Base-by-base conservation (phyloP, 2,113 vertebrate species). In the Dicerorhinus sumatrensis region DNA sequence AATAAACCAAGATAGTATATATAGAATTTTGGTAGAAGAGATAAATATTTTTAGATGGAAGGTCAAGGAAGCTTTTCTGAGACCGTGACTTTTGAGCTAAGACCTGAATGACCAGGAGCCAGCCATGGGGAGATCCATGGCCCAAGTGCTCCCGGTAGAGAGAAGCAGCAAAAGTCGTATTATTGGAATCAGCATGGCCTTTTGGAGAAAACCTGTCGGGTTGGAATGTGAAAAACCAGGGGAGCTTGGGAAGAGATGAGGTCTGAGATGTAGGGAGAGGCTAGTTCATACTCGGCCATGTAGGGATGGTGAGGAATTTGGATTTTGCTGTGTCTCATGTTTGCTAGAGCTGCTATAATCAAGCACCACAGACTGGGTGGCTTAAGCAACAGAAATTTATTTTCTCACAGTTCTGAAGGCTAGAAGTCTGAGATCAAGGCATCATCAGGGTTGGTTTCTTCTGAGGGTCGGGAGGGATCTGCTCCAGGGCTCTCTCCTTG, bases 61-160 rank as follows among this genome's bases (percentile, higher is more conserved):
- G 27, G 5, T 72, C 25, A 84, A 73, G 77, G 46, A 56, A 10
- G 10, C 23, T 91, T 81, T 56, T 86, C 16, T 0, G 18, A 29
- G 58, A 25, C 1, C 4, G 25, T 11, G 33, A n/a, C 8, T n/a
- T 89, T 17, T 33, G 77, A 85, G 36, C 21, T 54, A 33, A 87
- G 39, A 16, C 33, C 2, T 21, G 39, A 63, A 79, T 60, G 56
- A 39, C 46, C 36, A 20, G 63, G 21, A n/a, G 20, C 16, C 42
- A 5, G 21, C 6, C 17, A 0, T 16, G 33, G 31, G 36, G 9
- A 9, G 2, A 5, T 51, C 62, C 9, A 0, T 13, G 56, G 48
- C 20, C 3, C 27, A n/a, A 62, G 3, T 4, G 8, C 31, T 79
- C 7, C 17, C 65, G n/a, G 2, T 29, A 77, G 10, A 27, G 46